Percentiles rank a stretch among this genome's conserved stretches.
These are phyloP conservation scores for Pseudochaenichthys georgianus DNA, from an alignment of 2,797 vertebrate species.

Conservation along the genomic window DNA sequence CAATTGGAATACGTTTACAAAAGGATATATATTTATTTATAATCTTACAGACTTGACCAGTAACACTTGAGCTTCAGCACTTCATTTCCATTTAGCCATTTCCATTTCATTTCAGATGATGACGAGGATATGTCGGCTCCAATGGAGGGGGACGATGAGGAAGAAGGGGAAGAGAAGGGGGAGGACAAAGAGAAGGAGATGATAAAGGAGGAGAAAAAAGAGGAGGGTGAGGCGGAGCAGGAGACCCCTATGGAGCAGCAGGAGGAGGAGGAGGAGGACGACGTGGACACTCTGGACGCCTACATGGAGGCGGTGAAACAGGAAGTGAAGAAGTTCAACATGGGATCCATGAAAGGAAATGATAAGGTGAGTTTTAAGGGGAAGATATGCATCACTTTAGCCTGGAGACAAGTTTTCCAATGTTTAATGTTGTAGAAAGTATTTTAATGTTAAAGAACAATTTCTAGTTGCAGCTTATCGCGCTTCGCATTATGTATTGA, in stretches of 20 bases:
- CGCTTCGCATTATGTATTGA: not conserved
- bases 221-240: constrained; percentile 85
- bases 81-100: not conserved
- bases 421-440: constrained; percentile 1
- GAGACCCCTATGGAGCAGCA: constrained; percentile 85
- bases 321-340: constrained; percentile 99
- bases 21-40: too few species aligned
- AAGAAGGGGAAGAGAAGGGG: constrained; percentile 68
- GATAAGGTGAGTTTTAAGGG: constrained; percentile 89
- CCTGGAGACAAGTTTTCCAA: not conserved
- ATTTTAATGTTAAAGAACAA: not conserved
- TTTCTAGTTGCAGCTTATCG: not conserved
- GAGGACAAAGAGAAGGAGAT: constrained; percentile 83
- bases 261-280: constrained; percentile 88
- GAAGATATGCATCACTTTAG: not conserved
- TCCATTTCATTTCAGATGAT: constrained; percentile 84
- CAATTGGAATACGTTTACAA: too few species aligned
- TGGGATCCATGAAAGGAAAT: constrained; percentile 93
- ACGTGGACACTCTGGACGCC: constrained; percentile 95
- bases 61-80: too few species aligned
- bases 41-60: too few species aligned
- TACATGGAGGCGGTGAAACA: constrained; percentile 99
- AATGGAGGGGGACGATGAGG: constrained; percentile 85
- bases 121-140: constrained; percentile 86
- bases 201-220: constrained; percentile 74